These are phyloP conservation scores for Blera fallax DNA, from an alignment of 2,888 invertebrate genomes.

Conservation along the genomic window DNA sequence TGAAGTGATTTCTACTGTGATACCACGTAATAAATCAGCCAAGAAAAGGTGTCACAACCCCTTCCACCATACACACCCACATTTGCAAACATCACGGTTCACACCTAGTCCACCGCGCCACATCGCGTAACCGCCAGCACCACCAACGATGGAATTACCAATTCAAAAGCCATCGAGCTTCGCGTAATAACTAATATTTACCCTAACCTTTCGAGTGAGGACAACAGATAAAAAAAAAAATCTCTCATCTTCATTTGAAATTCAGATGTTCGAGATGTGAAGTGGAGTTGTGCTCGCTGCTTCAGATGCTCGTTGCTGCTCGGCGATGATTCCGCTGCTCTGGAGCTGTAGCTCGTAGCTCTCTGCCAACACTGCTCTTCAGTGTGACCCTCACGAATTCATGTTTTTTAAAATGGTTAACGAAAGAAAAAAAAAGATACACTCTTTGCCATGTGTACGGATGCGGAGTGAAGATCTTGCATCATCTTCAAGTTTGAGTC, in stretches of 20 bases:
- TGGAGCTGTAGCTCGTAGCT: too few relatives aligned
- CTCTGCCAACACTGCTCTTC: constrained; percentile 9
- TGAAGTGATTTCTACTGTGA: constrained; percentile 17
- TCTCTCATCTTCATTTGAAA: constrained; percentile 55
- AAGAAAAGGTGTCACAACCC: constrained; percentile 18
- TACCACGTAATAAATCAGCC: neutral
- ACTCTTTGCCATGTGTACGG: constrained; percentile 8
- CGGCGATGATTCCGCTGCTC: neutral
- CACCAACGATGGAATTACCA: constrained; percentile 38
- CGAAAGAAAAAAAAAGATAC: neutral
- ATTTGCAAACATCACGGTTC: constrained; percentile 34
- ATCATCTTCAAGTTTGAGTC: constrained; percentile 31
- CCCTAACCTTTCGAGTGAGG: constrained; percentile 44
- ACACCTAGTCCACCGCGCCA: constrained; percentile 17
- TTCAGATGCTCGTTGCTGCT: constrained; percentile 12
- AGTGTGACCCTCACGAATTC: constrained; percentile 50
- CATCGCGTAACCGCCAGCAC: constrained; percentile 10
- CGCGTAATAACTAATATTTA: constrained; percentile 62
- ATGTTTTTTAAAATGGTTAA: constrained; percentile 2
- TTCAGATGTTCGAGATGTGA: constrained; percentile 58
- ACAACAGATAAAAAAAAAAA: constrained; percentile 1
- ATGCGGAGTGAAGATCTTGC: constrained; percentile 21
- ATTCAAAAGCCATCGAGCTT: constrained; percentile 57
- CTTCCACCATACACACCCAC: constrained; percentile 5
- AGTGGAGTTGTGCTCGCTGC: constrained; percentile 36